phyloP scores from a whole-genome alignment of 2,797 vertebrate species.

The Gymnoscopelus braueri region DNA sequence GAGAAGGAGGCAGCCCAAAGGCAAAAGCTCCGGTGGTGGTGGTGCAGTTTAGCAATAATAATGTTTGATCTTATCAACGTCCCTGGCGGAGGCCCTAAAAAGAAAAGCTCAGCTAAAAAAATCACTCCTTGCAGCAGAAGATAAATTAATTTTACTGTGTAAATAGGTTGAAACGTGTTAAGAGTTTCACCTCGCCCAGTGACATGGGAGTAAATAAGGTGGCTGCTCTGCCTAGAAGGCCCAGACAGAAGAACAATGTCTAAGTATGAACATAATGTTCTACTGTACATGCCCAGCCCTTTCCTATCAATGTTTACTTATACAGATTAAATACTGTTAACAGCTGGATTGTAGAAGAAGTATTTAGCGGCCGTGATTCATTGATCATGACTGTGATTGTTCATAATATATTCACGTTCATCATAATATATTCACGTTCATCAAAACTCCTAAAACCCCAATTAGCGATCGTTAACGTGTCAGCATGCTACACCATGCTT shows the following conservation, averaged over 20 bases:
- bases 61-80: background rate
- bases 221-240: too few species aligned
- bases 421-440: background rate
- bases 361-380: background rate
- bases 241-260: too few species aligned
- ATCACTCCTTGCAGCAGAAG: background rate
- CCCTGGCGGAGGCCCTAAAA: background rate
- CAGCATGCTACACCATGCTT: background rate
- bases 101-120: background rate
- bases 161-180: background rate
- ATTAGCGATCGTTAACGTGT: background rate
- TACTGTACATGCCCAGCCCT: background rate
- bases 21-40: background rate
- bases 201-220: too few species aligned
- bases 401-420: slow-evolving; percentile 16
- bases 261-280: background rate
- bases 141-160: background rate
- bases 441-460: background rate
- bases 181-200: too few species aligned
- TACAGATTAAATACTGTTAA: background rate
- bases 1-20: background rate
- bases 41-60: slow-evolving; percentile 1
- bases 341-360: background rate
- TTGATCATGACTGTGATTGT: background rate
- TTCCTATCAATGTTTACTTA: background rate